phyloP scores from a whole-genome alignment of 2,113 vertebrate genomes.

The Urocitellus parryii region DNA sequence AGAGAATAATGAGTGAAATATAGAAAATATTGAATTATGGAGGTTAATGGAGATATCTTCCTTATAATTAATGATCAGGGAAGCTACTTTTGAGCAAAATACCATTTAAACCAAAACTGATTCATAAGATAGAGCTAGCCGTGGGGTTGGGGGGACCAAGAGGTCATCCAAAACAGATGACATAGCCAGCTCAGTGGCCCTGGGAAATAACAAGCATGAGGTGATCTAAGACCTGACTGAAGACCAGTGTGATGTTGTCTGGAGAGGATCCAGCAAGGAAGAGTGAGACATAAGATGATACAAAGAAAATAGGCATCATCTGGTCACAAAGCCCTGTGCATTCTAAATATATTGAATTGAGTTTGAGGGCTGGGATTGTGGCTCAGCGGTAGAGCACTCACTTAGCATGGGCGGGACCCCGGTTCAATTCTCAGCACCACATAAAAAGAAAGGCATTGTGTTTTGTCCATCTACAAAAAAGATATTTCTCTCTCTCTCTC shows the following conservation, averaged over 20 bases:
- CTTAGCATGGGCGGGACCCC: no score
- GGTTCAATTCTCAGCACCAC: no score
- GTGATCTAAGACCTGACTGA: neutral
- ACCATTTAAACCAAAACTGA: neutral
- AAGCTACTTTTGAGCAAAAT: neutral
- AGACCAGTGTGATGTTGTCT: neutral
- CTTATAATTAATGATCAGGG: no score
- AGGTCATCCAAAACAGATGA: neutral
- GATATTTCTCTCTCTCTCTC: no score
- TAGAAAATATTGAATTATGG: neutral
- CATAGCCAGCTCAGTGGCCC: neutral
- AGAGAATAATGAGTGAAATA: neutral
- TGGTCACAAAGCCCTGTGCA: neutral
- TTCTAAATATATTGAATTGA: no score
- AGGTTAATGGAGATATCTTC: neutral
- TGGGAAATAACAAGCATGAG: neutral
- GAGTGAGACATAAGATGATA: neutral
- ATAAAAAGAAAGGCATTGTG: no score
- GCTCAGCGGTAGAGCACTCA: no score
- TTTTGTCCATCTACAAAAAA: no score
- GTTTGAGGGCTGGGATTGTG: no score
- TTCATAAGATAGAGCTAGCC: neutral
- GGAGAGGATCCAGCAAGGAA: neutral
- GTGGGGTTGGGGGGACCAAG: neutral
- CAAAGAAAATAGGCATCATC: neutral